Conservation (phyloP, 2,797 vertebrate genomes). For the Mallotus villosus region DNA sequence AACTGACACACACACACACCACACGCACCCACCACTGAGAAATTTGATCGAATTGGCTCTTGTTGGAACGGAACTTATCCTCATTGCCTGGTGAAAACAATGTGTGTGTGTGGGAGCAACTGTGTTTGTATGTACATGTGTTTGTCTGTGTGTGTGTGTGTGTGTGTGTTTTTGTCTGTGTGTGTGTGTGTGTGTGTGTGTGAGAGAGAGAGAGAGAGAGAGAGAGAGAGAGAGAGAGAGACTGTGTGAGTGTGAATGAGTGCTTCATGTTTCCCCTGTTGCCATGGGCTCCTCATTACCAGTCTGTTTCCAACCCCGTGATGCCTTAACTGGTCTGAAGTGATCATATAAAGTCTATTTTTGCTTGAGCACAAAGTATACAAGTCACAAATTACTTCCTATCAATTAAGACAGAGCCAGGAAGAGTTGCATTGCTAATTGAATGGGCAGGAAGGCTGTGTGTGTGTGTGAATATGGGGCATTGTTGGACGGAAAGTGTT, state of each 20-base stretch:
- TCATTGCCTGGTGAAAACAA: no score
- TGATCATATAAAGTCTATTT: slow-evolving; percentile 63
- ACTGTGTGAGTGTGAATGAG: slow-evolving; percentile 1
- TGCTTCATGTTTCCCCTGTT: slow-evolving; percentile 54
- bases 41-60: neutral
- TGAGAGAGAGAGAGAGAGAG: neutral
- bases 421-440: slow-evolving; percentile 57
- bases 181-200: slow-evolving; percentile 28
- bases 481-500: neutral
- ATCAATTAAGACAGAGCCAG: slow-evolving; percentile 59
- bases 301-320: slow-evolving; percentile 40
- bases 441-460: slow-evolving; percentile 47
- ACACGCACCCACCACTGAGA: neutral
- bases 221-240: no score
- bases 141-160: neutral
- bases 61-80: neutral
- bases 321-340: slow-evolving; percentile 42
- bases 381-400: slow-evolving; percentile 61
- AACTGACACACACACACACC: no score
- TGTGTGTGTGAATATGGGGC: slow-evolving; percentile 16
- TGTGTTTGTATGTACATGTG: neutral
- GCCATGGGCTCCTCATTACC: slow-evolving; percentile 58
- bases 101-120: neutral
- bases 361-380: slow-evolving; percentile 57
- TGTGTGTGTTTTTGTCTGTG: slow-evolving; percentile 13